Conservation (phyloP, 1,140 invertebrate genomes). For the Trachelipus rathkii region DNA sequence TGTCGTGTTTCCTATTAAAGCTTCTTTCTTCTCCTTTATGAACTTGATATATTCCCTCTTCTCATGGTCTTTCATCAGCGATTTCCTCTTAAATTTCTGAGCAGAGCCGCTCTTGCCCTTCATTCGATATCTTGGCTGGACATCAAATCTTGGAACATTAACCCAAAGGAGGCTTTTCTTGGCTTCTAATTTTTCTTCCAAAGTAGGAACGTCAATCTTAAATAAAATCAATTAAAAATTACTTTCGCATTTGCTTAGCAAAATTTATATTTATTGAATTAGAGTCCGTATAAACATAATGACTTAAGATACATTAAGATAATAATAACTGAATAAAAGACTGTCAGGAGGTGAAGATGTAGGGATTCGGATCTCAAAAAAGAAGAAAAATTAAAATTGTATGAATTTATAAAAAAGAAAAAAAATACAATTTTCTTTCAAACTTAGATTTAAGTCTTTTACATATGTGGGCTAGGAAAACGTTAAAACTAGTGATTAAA, state of each 20-base stretch:
- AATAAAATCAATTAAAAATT: not conserved
- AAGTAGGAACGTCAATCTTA: slow-evolving; percentile 65
- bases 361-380: too few species aligned
- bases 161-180: slow-evolving; percentile 67
- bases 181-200: slow-evolving; percentile 75
- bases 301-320: not conserved
- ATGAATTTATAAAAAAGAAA: not conserved
- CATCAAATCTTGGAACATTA: slow-evolving; percentile 71
- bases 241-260: not conserved
- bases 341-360: not conserved
- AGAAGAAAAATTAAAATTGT: too few species aligned
- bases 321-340: not conserved
- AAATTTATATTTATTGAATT: not conserved
- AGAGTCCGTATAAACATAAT: not conserved
- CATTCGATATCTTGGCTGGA: slow-evolving; percentile 67
- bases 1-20: not conserved
- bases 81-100: slow-evolving; percentile 69
- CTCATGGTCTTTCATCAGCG: slow-evolving; percentile 66
- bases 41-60: slow-evolving; percentile 55
- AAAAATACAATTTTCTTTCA: not conserved
- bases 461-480: not conserved
- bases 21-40: not conserved
- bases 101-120: slow-evolving; percentile 73
- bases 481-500: not conserved
- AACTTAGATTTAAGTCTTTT: too few species aligned